Base-by-base conservation (phyloP, 2,797 vertebrate species). In the Enteromius argenteus region DNA sequence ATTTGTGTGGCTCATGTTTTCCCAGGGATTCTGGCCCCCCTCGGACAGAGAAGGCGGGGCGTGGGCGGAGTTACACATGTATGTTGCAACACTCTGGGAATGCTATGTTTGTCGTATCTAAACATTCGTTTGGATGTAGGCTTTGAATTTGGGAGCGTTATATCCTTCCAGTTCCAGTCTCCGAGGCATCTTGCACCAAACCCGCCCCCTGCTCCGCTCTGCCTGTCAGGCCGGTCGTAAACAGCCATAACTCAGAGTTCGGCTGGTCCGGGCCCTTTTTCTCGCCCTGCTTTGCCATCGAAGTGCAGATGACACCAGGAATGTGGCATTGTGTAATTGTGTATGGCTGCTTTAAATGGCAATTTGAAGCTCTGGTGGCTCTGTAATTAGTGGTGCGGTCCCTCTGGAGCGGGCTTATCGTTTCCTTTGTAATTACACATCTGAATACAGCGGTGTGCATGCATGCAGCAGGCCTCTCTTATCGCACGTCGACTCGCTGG, bases 331-430 rank as follows among this genome's bases (percentile, higher is more conserved):
- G 93, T 95, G 92, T 94, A 92, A 90, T 93, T 91, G 92, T 91
- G 92, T 95, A 94, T 92, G 92, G 91, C 91, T 94, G 92, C 93
- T 94, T 89, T 93, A 94, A 95, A 95, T 93, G 93, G 92, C 93
- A 94, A 95, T 95, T 95, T 95, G 93, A 94, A 93, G 94, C 94
- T 95, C 93, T 86, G 92, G 91, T 94, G 93, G 91, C 92, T 94
- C 93, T 93, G 93, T 95, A 95, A 95, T 95, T 94, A 95, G 93
- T 91, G 92, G 90, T 87, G 89, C 92, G 91, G 90, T 95, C 94
- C 94, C 94, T 90, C 86, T 91, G 94, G 93, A 94, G 90, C 81
- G 84, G 88, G 88, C 94, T 95, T 93, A 94, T 95, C 94, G 84
- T 93, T 92, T 93, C 90, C 92, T 92, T 93, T 94, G 92, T 95